Evolutionary conservation across 2,888 invertebrate species (phyloP).

Genomic region (Tetranychus truncatus): DNA sequence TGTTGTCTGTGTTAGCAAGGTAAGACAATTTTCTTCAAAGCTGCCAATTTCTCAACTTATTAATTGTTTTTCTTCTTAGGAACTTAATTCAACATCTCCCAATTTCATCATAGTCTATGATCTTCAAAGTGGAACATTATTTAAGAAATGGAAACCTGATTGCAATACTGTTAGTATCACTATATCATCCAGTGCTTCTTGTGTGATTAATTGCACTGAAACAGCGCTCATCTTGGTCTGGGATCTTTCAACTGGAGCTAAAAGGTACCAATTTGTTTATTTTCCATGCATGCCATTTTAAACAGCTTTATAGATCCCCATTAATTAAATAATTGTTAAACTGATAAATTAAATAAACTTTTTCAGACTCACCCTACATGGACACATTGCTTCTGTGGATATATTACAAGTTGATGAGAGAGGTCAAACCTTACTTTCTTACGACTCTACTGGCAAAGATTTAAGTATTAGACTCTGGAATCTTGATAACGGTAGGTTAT

Average conservation of each 20-base stretch:
- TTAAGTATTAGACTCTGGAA: slow-evolving; percentile 62
- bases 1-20: slow-evolving; percentile 40
- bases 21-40: slow-evolving; percentile 27
- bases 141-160: slow-evolving; percentile 77
- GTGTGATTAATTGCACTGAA: slow-evolving; percentile 62
- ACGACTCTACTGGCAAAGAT: slow-evolving; percentile 51
- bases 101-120: slow-evolving; percentile 81
- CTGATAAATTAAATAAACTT: not conserved
- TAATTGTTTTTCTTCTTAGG: slow-evolving; percentile 33
- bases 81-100: slow-evolving; percentile 47
- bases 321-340: not conserved
- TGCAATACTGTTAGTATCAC: slow-evolving; percentile 64
- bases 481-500: slow-evolving; percentile 44
- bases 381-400: slow-evolving; percentile 59
- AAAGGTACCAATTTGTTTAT: slow-evolving; percentile 28
- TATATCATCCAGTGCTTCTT: slow-evolving; percentile 61
- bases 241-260: slow-evolving; percentile 58
- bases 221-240: slow-evolving; percentile 64
- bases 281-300: not conserved
- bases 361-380: slow-evolving; percentile 31
- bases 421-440: slow-evolving; percentile 53
- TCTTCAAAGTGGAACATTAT: slow-evolving; percentile 67
- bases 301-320: not conserved
- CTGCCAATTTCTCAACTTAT: not conserved
- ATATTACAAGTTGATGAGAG: slow-evolving; percentile 51